These are phyloP conservation scores for Aelia acuminata DNA, from an alignment of 2,888 invertebrate species.

Conservation along the genomic window DNA sequence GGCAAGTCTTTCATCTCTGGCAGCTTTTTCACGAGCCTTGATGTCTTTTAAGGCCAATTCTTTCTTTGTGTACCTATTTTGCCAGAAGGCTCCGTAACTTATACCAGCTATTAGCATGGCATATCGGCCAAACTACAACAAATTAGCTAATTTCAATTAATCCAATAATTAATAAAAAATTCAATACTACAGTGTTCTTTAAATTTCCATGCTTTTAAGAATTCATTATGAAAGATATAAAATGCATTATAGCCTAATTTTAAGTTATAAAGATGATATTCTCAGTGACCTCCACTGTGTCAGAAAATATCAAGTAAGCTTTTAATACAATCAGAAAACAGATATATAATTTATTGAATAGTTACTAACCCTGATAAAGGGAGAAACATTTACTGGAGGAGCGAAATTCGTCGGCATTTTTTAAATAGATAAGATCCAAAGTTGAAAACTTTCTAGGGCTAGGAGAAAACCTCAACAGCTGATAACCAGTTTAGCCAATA, in stretches of 20 bases:
- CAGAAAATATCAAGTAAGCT: not conserved
- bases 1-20: conserved; percentile 80
- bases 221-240: not conserved
- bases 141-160: too few species aligned
- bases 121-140: conserved; percentile 83
- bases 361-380: conserved; percentile 81
- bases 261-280: not conserved
- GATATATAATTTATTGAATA: conserved; percentile 60
- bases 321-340: not conserved
- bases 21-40: conserved; percentile 77
- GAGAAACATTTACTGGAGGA: conserved; percentile 84
- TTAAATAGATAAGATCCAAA: not conserved
- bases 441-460: not conserved
- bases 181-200: not conserved
- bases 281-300: not conserved
- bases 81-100: conserved; percentile 78
- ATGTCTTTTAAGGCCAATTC: conserved; percentile 71
- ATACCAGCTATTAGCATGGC: conserved; percentile 81
- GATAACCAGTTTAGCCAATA: conserved; percentile 38
- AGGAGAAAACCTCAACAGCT: conserved; percentile 49
- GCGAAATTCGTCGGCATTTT: conserved; percentile 69
- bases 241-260: not conserved
- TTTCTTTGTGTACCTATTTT: conserved; percentile 66
- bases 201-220: not conserved
- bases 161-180: too few species aligned